Percentiles rank a stretch among this genome's conserved stretches.
phyloP scores from a whole-genome alignment of 2,113 vertebrate species.

The Lamprologus lemairii region DNA sequence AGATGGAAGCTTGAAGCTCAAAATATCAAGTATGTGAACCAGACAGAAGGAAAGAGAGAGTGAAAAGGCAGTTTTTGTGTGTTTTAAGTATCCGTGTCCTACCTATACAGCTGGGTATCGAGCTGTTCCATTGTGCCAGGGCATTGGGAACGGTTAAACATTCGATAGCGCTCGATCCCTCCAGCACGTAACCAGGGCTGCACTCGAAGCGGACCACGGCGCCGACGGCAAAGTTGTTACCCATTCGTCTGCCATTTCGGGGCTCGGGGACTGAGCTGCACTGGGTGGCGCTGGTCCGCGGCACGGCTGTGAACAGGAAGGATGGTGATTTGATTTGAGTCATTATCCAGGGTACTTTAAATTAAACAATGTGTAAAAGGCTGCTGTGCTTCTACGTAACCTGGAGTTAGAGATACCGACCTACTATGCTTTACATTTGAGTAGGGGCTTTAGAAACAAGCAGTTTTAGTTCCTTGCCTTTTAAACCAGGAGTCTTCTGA shows the following conservation, averaged over 20 bases:
- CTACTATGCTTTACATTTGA: not conserved
- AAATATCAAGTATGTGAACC: not conserved
- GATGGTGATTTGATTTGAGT: not conserved
- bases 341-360: not conserved
- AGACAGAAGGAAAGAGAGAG: not conserved
- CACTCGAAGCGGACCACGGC: constrained; percentile 90
- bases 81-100: not conserved
- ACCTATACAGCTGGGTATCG: constrained; percentile 89
- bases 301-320: constrained; percentile 76
- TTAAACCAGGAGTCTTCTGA: not conserved
- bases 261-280: constrained; percentile 96
- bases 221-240: constrained; percentile 89
- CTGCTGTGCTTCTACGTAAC: not conserved
- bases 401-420: not conserved
- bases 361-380: not conserved
- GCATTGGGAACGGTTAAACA: constrained; percentile 91
- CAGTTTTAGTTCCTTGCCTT: not conserved
- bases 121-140: constrained; percentile 92
- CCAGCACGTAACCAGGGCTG: constrained; percentile 83
- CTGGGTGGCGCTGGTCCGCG: constrained; percentile 91
- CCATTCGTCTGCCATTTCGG: constrained; percentile 84
- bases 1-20: not conserved
- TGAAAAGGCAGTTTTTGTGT: not conserved
- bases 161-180: constrained; percentile 82
- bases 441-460: not conserved